Conservation (phyloP, 2,113 vertebrate species). For the Archocentrus centrarchus region DNA sequence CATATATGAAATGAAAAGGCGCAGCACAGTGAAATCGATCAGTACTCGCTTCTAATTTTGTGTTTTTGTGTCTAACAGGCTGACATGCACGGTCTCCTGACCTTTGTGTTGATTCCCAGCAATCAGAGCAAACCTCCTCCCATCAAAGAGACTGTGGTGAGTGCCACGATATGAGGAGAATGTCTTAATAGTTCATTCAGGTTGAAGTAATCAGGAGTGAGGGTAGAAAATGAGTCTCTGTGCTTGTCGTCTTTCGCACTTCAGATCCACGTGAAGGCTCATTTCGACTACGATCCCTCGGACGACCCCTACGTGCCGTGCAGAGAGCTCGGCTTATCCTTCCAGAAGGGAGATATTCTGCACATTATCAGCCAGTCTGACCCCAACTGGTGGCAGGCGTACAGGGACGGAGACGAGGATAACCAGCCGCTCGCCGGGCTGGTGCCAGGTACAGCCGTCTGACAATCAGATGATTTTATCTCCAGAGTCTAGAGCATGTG, state of each 20-base stretch:
- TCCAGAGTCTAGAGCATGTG: background rate
- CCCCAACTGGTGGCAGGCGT: constrained; percentile 99
- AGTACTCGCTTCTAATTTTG: background rate
- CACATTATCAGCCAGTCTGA: constrained; percentile 98
- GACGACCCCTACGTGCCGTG: constrained; percentile 98
- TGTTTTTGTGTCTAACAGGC: constrained; percentile 80
- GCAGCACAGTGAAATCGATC: too few relatives aligned
- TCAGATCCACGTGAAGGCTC: constrained; percentile 95
- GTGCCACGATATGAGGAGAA: constrained; percentile 34
- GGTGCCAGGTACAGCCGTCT: constrained; percentile 87
- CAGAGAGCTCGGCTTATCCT: constrained; percentile 94
- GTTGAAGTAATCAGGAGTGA: background rate
- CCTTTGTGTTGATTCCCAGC: constrained; percentile 95
- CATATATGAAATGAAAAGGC: too few relatives aligned
- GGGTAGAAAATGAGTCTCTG: background rate
- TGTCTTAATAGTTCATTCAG: background rate
- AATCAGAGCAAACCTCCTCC: constrained; percentile 88
- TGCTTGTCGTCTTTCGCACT: background rate
- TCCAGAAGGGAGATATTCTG: constrained; percentile 98
- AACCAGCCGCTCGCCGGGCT: constrained; percentile 97
- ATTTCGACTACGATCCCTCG: constrained; percentile 98
- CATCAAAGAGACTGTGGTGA: constrained; percentile 94
- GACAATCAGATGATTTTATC: background rate
- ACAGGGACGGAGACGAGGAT: constrained; percentile 97
- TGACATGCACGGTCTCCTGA: constrained; percentile 98